phyloP scores from a whole-genome alignment of 2,888 invertebrate species.

The Poecilus cupreus region DNA sequence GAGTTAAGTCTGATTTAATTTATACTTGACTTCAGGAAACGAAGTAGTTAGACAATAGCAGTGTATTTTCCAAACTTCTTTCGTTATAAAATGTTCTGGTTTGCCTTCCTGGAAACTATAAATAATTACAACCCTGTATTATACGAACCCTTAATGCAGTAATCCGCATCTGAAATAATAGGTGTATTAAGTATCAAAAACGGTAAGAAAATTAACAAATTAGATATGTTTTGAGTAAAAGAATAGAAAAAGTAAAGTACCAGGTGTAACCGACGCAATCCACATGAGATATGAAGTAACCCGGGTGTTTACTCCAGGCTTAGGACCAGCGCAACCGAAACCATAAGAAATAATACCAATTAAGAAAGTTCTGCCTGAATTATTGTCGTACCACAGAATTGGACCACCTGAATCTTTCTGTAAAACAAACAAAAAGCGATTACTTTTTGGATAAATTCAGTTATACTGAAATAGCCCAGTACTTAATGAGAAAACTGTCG shows the following conservation, averaged over 20 bases:
- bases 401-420: slow-evolving; percentile 78
- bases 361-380: slow-evolving; percentile 69
- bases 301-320: slow-evolving; percentile 76
- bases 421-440: slow-evolving; percentile 47
- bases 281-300: slow-evolving; percentile 76
- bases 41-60: too few species aligned
- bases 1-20: too few species aligned
- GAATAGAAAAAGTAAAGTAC: too few species aligned
- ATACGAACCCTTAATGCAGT: slow-evolving; percentile 61
- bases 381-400: slow-evolving; percentile 73
- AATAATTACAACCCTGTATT: too few species aligned
- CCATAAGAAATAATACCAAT: slow-evolving; percentile 78
- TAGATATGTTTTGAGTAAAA: too few species aligned
- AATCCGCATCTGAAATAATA: slow-evolving; percentile 66
- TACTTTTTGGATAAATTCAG: neutral
- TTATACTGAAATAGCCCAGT: too few species aligned
- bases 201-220: neutral
- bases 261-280: slow-evolving; percentile 72
- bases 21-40: too few species aligned
- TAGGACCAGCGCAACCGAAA: slow-evolving; percentile 72
- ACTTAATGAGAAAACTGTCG: too few species aligned
- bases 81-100: too few species aligned
- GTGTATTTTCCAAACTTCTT: too few species aligned
- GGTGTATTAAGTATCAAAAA: too few species aligned
- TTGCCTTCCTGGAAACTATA: too few species aligned